A percentile compares a stretch with the other conserved stretches of the same genome.
These are phyloP conservation scores for Trididemnum clinides DNA, from an alignment of 23 tunicate genomes.

Conservation along the genomic window DNA sequence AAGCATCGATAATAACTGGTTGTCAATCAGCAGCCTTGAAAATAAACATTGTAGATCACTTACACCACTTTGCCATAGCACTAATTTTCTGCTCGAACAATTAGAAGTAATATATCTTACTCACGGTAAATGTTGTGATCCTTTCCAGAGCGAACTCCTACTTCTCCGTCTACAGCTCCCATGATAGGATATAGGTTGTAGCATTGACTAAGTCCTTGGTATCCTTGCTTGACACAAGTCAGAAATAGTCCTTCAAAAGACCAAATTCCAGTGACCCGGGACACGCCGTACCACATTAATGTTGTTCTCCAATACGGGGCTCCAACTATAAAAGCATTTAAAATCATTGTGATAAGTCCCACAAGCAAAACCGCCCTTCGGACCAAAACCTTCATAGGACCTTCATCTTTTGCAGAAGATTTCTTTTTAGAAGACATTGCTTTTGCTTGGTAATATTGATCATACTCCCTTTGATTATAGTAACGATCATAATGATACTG, in stretches of 20 bases:
- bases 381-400: neutral
- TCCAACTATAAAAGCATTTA: slow-evolving; percentile 33
- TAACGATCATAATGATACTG: neutral
- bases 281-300: neutral
- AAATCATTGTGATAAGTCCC: slow-evolving; percentile 5
- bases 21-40: too few relatives aligned
- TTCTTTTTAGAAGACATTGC: neutral
- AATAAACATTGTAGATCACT: too few relatives aligned
- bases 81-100: neutral
- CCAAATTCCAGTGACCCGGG: slow-evolving; percentile 43
- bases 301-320: slow-evolving; percentile 71
- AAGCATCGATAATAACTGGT: too few relatives aligned
- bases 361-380: slow-evolving; percentile 25
- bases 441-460: neutral
- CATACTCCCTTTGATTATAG: neutral
- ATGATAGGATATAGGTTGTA: slow-evolving; percentile 52
- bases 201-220: slow-evolving; percentile 44
- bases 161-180: slow-evolving; percentile 30
- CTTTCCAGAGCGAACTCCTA: slow-evolving; percentile 46
- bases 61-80: too few relatives aligned
- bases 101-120: neutral
- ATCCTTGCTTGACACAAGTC: slow-evolving; percentile 32
- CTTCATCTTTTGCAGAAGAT: neutral
- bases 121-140: slow-evolving; percentile 45
- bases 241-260: slow-evolving; percentile 68